Evolutionary conservation across 2,113 vertebrate species (phyloP).

Genomic region (Riparia riparia): DNA sequence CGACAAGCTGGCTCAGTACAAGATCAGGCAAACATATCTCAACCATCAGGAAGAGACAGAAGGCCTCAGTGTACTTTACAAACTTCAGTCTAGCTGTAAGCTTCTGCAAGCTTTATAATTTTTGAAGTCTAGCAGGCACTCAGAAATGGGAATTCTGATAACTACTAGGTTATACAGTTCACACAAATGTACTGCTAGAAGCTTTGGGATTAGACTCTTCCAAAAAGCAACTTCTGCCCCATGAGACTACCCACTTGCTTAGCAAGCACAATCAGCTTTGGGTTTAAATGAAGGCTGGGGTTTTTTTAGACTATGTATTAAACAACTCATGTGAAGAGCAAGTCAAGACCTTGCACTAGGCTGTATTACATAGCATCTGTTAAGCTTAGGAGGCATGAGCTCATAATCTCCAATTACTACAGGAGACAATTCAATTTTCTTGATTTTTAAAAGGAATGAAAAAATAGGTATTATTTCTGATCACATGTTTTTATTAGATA

Average conservation of each 20-base stretch:
- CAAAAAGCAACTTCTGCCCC: neutral
- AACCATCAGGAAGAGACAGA: neutral
- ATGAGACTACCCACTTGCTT: neutral
- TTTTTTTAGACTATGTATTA: neutral
- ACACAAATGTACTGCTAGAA: neutral
- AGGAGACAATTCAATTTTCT: neutral
- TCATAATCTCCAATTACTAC: neutral
- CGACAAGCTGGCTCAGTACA: neutral
- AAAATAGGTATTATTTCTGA: neutral
- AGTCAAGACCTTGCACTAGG: neutral
- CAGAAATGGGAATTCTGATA: neutral
- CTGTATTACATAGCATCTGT: neutral
- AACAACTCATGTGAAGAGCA: neutral
- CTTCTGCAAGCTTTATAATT: neutral
- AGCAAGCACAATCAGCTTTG: neutral
- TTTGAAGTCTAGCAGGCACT: neutral
- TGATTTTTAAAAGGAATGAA: neutral
- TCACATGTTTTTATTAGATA: neutral
- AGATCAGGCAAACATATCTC: neutral
- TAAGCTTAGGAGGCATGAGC: neutral
- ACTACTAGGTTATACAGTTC: accelerated
- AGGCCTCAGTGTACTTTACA: neutral
- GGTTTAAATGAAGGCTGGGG: neutral
- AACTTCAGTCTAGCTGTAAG: neutral
- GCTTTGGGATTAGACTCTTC: neutral